These are phyloP conservation scores for Agapornis roseicollis DNA, from an alignment of 2,113 vertebrate species.

Conservation along the genomic window DNA sequence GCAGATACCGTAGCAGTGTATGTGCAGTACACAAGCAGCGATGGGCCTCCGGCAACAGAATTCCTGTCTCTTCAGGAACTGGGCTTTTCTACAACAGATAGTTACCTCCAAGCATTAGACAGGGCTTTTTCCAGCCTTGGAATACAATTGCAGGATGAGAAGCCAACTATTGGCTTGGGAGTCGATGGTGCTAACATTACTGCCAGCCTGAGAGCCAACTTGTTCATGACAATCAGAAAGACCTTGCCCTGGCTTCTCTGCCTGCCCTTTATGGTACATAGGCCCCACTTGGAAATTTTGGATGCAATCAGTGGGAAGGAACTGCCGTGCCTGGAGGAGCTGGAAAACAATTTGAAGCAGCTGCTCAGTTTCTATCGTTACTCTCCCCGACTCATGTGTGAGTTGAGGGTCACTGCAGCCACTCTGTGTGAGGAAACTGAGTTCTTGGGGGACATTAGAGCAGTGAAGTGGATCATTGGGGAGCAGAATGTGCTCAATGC, in stretches of 20 bases:
- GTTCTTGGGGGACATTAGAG: constrained; percentile 92
- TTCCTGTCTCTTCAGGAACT: constrained; percentile 92
- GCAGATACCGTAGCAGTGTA: constrained; percentile 91
- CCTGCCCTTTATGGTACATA: constrained; percentile 92
- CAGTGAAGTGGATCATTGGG: constrained; percentile 92
- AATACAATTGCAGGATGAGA: constrained; percentile 87
- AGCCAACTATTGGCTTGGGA: constrained; percentile 86
- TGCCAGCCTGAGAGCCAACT: constrained; percentile 83
- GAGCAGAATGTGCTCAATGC: constrained; percentile 95
- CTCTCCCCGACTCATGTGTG: constrained; percentile 90
- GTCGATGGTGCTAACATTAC: constrained; percentile 89
- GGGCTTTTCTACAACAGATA: constrained; percentile 83
- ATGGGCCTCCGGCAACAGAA: constrained; percentile 88
- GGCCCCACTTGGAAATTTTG: constrained; percentile 91
- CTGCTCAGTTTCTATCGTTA: constrained; percentile 95
- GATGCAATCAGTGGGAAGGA: constrained; percentile 95
- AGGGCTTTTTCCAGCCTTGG: constrained; percentile 87
- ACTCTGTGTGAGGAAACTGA: constrained; percentile 92
- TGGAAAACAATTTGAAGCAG: constrained; percentile 95
- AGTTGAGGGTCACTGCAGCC: constrained; percentile 86
- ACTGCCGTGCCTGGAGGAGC: constrained; percentile 90
- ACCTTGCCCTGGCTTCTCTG: constrained; percentile 92
- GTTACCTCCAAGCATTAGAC: constrained; percentile 91
- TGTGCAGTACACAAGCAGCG: constrained; percentile 87
- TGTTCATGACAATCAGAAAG: constrained; percentile 91